phyloP scores from a whole-genome alignment of 2,888 invertebrate genomes.

The Eilema sororculum region DNA sequence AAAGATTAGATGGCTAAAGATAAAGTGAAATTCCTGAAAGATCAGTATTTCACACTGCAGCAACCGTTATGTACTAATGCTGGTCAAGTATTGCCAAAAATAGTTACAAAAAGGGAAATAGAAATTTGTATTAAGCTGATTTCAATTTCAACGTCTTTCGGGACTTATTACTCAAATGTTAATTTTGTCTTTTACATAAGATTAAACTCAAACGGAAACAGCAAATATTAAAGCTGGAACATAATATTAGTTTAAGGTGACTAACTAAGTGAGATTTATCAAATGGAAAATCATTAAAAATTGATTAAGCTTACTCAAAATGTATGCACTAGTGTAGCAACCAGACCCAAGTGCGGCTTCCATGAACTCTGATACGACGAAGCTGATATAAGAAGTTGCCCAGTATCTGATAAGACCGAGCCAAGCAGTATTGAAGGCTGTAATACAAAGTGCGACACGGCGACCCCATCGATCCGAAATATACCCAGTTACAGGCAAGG shows the following conservation, averaged over 20 bases:
- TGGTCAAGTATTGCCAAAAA: not conserved
- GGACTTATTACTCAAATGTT: not conserved
- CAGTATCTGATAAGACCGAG: slow-evolving; percentile 87
- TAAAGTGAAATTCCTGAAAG: too few relatives aligned
- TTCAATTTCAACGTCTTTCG: not conserved
- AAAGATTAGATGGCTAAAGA: too few relatives aligned
- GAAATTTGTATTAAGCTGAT: not conserved
- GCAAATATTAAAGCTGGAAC: not conserved
- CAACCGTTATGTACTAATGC: too few relatives aligned
- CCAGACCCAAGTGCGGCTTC: slow-evolving; percentile 90
- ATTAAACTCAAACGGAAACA: too few relatives aligned
- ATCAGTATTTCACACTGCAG: too few relatives aligned
- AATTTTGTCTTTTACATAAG: not conserved
- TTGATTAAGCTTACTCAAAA: slow-evolving; percentile 84
- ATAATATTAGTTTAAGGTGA: not conserved
- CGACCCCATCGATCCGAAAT: slow-evolving; percentile 91
- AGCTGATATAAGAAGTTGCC: slow-evolving; percentile 88
- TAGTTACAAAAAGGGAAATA: not conserved
- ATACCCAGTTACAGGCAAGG: slow-evolving; percentile 89
- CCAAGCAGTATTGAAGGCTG: slow-evolving; percentile 86
- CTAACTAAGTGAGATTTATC: not conserved
- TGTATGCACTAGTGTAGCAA: slow-evolving; percentile 89
- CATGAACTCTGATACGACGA: slow-evolving; percentile 89
- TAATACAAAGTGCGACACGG: slow-evolving; percentile 85
- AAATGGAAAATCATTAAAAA: not conserved